Conservation (phyloP, 2,113 vertebrate species). For the Coptodon rendalli region DNA sequence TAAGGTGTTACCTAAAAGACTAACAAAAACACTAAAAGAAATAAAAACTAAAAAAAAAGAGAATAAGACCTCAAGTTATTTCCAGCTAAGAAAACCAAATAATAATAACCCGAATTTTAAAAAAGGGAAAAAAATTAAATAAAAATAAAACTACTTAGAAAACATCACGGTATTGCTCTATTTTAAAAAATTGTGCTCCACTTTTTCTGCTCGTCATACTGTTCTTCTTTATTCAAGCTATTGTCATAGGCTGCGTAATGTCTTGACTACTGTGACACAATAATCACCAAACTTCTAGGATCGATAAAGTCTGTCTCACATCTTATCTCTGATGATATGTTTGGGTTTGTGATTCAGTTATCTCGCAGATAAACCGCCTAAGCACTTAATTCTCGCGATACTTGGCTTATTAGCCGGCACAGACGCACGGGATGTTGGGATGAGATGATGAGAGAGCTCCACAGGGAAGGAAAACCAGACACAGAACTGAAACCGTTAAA, state of each 20-base stretch:
- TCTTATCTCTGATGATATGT: neutral
- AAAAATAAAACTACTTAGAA: neutral
- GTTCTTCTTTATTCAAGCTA: neutral
- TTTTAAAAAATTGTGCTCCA: neutral
- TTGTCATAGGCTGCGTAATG: neutral
- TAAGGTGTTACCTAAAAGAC: neutral
- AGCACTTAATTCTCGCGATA: constrained; percentile 62
- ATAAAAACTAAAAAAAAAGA: neutral
- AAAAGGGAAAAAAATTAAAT: neutral
- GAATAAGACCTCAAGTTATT: neutral
- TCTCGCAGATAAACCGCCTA: neutral
- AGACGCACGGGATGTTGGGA: constrained; percentile 27
- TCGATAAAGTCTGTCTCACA: neutral
- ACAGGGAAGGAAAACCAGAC: constrained; percentile 8
- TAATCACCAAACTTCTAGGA: neutral
- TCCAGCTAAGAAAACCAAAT: neutral
- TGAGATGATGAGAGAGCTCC: constrained; percentile 37
- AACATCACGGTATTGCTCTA: neutral
- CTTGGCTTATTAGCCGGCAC: constrained; percentile 20
- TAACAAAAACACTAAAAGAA: neutral
- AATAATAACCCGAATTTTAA: neutral
- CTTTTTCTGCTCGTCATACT: neutral
- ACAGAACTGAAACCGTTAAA: neutral
- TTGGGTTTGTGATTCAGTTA: neutral
- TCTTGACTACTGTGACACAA: neutral